Base-by-base conservation (phyloP, 2,113 vertebrate species). In the Egretta garzetta region DNA sequence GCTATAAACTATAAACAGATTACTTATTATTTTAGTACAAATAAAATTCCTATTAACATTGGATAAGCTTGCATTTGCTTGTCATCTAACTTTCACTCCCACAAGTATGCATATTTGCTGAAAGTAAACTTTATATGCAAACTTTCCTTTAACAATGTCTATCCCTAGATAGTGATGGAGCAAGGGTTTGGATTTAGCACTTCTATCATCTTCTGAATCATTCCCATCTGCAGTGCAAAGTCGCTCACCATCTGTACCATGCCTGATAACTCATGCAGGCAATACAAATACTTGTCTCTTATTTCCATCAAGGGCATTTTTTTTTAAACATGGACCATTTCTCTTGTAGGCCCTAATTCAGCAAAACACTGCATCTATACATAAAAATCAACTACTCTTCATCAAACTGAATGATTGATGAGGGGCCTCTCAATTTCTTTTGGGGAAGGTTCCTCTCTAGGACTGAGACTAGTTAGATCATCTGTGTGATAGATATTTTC, bases 181-280 rank as follows among this genome's bases (percentile, higher is more conserved):
- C 56, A 90, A 92, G 66, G 39, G 18, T 92, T 95, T 96, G 90
- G 85, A 92, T 97, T 97, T 95, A 94, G 58, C 90, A 96, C 79
- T 95, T 91, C 62, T 88, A 93, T 94, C 81, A 94, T 90, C 52
- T 93, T 91, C 92, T 96, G 94, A 96, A 95, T 97, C 88, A 90
- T 95, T 93, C 92, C 88, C 94, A 94, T 93, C 90, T 96, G 95
- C 92, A 93, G 68, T 85, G 70, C 81, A 94, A 96, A 96, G 91
- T 95, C 93, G 90, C 93, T 95, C 58, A 93, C 96, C 92, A 94
- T 96, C 96, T 96, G 93, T 85, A 97, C 74, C 41, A 23, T 92
- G 58, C 87, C 55, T 91, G 81, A 76, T 91, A 96, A 82, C 53
- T 93, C 93, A 88, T 62, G 62, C 71, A 88, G 88, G 94, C 82